Evolutionary conservation across 2,797 vertebrate genomes (phyloP).

Genomic region (Rhyacichthys aspro): DNA sequence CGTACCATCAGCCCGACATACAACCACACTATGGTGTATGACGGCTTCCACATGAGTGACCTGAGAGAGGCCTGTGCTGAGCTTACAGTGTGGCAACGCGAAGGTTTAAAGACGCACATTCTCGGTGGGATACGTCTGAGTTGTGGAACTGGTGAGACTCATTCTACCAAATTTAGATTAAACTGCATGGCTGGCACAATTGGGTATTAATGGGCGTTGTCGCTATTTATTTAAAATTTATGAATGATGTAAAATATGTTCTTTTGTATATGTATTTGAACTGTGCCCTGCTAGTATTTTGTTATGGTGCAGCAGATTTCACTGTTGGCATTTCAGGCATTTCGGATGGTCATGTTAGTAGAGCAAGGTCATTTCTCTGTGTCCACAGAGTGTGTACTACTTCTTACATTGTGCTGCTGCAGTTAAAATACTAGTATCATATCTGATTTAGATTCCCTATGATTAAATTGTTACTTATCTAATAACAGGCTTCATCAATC

Average conservation of each 20-base stretch:
- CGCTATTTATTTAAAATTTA: background rate
- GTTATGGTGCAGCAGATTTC: slow-evolving; percentile 7
- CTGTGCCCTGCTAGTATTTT: background rate
- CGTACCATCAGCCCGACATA: slow-evolving; percentile 87
- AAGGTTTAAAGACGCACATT: slow-evolving; percentile 76
- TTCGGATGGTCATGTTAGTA: slow-evolving; percentile 45
- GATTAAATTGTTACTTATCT: too few species aligned
- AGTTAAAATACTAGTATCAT: too few species aligned
- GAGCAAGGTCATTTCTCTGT: slow-evolving; percentile 20
- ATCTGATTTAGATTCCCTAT: too few species aligned
- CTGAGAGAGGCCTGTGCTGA: slow-evolving; percentile 91
- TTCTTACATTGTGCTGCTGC: background rate
- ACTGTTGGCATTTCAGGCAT: slow-evolving; percentile 47
- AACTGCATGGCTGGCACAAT: background rate
- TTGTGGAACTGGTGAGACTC: slow-evolving; percentile 86
- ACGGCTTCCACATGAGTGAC: slow-evolving; percentile 89
- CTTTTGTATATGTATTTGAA: too few species aligned
- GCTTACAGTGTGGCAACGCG: slow-evolving; percentile 87
- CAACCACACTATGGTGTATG: slow-evolving; percentile 99
- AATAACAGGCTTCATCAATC: too few species aligned
- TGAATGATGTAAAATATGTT: too few species aligned
- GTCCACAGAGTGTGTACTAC: background rate
- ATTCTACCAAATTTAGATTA: background rate
- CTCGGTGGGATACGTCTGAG: slow-evolving; percentile 92
- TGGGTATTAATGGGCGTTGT: background rate